Evolutionary conservation across 2,888 invertebrate species (phyloP).

Genomic region (Phengaris arion): DNA sequence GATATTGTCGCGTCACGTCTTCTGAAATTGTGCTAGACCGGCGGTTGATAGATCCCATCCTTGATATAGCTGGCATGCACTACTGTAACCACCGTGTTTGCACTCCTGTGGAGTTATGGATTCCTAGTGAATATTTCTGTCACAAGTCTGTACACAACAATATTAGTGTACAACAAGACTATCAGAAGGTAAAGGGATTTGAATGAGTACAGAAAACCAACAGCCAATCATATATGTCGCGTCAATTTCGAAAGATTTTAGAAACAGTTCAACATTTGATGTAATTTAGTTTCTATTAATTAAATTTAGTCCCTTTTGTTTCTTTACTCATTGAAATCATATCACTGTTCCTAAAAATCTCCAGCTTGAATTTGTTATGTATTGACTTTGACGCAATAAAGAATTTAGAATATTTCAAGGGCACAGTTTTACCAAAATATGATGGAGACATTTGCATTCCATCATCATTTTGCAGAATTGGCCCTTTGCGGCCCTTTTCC

Average conservation of each 20-base stretch:
- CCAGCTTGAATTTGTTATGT: slow-evolving; percentile 28
- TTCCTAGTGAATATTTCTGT: background rate
- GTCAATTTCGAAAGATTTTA: slow-evolving; percentile 35
- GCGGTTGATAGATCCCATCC: background rate
- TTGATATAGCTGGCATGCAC: background rate
- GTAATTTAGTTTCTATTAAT: no score
- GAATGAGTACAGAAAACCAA: slow-evolving; percentile 76
- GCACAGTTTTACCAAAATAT: slow-evolving; percentile 50
- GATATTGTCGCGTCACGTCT: background rate
- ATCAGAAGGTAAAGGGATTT: slow-evolving; percentile 72
- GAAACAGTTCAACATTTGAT: background rate
- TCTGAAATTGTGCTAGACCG: background rate
- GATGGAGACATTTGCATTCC: slow-evolving; percentile 38
- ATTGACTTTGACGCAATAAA: no score
- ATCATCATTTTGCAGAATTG: slow-evolving; percentile 50
- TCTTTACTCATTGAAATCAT: no score
- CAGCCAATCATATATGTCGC: slow-evolving; percentile 57
- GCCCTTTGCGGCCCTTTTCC: slow-evolving; percentile 60
- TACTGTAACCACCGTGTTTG: background rate
- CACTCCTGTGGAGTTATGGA: background rate
- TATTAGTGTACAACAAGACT: slow-evolving; percentile 39
- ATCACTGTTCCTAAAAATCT: background rate
- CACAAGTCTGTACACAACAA: background rate
- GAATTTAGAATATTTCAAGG: slow-evolving; percentile 41
- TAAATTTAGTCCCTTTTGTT: no score